Conservation (phyloP, 2,113 vertebrate genomes). For the Colius striatus region DNA sequence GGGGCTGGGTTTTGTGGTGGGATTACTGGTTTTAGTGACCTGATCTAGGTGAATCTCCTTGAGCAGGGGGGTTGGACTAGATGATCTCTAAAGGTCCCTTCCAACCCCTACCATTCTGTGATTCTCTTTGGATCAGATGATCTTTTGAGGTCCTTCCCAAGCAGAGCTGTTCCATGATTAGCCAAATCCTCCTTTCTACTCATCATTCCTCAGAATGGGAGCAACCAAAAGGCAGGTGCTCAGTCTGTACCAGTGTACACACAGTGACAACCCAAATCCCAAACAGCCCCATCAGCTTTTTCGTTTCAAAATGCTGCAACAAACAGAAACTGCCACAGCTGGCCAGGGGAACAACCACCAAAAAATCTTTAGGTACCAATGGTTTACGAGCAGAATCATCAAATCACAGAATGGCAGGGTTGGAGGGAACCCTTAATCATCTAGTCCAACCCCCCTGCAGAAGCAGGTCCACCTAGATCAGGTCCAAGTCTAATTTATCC, state of each 20-base stretch:
- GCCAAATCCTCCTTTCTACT: background rate
- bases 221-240: background rate
- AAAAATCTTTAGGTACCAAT: background rate
- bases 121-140: background rate
- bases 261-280: rapidly evolving
- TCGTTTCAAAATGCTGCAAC: background rate
- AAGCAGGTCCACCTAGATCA: too few relatives aligned
- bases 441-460: too few relatives aligned
- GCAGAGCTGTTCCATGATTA: background rate
- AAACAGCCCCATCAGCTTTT: background rate
- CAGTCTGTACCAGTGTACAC: rapidly evolving
- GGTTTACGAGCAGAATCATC: background rate
- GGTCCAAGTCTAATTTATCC: background rate
- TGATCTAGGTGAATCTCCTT: too few relatives aligned
- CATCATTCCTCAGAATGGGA: background rate
- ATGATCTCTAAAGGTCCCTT: too few relatives aligned
- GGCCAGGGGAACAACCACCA: background rate
- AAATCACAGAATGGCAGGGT: too few relatives aligned
- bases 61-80: too few relatives aligned
- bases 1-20: rapidly evolving
- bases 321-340: background rate
- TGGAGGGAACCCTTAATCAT: too few relatives aligned
- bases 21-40: background rate
- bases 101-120: too few relatives aligned
- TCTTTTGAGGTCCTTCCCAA: background rate